Evolutionary conservation across 2,113 vertebrate genomes (phyloP), one percentile per base, ranked within the genome.

Genomic region (Corydoras maculifer): DNA sequence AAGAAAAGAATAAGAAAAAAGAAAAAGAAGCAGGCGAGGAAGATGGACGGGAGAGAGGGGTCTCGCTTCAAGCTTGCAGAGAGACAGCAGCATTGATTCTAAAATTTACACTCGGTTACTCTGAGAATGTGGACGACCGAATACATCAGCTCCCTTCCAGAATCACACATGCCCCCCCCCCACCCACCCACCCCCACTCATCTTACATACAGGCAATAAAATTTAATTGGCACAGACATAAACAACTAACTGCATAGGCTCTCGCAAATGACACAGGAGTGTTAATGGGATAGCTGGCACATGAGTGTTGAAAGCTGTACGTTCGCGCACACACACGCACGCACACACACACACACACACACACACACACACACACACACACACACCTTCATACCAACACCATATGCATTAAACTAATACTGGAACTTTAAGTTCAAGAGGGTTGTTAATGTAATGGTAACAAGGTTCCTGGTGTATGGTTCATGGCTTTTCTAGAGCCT

Each of bases 71-170:
- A 59, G 75, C 77, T 43, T 43, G 13, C 68, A 78, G 77, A 58
- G 57, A 62, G 69, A 69, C 30, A 30, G 58, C 50, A 25, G 65
- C 74, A 79, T 62, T 82, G 77, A 83, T 79, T 32, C 18, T 51
- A 5, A 75, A 59, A 57, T 84, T 86, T 81, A 87, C 77, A 78
- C 78, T 73, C 80, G 79, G 70, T 69, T 80, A 72, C 69, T 65
- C 74, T 78, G 43, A 74, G 74, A 84, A 84, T 76, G 59, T 62
- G 72, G 66, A 70, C 18, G 29, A 79, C 75, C 80, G n/a, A 75
- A 78, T 58, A 79, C 78, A 65, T 68, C 77, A 79, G 70, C 51
- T 71, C 65, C 51, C 49, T 30, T 32, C 72, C 62, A 13, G 3
- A 35, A 69, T 35, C 74, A 50, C 70, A 69, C 76, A 74, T 50